Evolutionary conservation across 1,140 invertebrate species (phyloP), one percentile per base, ranked within the genome.

Genomic region (Forficula auricularia): DNA sequence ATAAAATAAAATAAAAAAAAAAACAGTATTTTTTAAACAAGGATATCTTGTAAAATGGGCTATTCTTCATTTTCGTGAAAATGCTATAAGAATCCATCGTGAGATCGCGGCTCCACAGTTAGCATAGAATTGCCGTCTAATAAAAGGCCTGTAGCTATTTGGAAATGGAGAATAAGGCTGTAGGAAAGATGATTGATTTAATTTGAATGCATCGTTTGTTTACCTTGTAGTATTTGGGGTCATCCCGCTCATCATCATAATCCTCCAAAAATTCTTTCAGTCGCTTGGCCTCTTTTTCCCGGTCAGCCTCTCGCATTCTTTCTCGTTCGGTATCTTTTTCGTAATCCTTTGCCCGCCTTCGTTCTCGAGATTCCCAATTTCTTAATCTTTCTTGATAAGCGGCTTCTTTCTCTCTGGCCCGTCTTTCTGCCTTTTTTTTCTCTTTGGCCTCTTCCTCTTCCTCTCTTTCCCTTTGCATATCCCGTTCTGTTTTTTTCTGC

Each of bases 211-310:
- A n/a, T n/a, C n/a, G n/a, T n/a, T n/a, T n/a, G n/a, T n/a, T 27
- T 27, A 27, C 22, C 77, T 88, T 92, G 65, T 96, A 98, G 67
- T 88, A 98, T 60, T 96, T 96, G 19, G 81, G 70, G 60, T 98
- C 95, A 62, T 97, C 90, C 38, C 88, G 68, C 63, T 97, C 89
- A 61, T 98, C 94, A 61, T 97, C 91, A 59, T 98, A 98, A 62
- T 98, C 94, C 64, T 98, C 92, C 8, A 98, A 70, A 59, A 98
- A 98, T 66, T 98, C 89, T 61, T 94, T 92, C 10, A 98, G 68
- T 32, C 86, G 71, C 63, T 89, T 87, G 0, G 89, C 91, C 65
- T 98, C 91, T 46, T 75, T 75, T 56, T 83, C 75, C 44, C 84
- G 62, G 56, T 92, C 87, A 50, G 86, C 79, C 55, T 86, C 80